Conservation (phyloP, 2,888 invertebrate species). For the Myopa tessellatipennis region DNA sequence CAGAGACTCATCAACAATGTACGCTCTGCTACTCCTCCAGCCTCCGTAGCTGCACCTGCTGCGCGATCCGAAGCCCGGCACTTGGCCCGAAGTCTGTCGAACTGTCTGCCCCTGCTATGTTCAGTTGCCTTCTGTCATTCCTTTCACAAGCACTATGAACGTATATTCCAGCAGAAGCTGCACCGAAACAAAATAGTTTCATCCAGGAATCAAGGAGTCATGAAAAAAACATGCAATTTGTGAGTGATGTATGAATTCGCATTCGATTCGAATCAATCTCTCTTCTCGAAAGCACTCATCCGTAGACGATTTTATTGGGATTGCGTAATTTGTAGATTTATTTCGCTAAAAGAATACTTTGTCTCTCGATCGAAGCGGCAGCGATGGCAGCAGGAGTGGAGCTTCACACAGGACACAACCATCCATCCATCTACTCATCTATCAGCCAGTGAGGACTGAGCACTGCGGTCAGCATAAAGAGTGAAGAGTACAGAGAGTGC, state of each 20-base stretch:
- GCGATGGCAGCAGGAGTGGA: neutral
- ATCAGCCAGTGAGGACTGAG: neutral
- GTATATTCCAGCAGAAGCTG: slow-evolving; percentile 14
- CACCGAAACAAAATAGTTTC: slow-evolving; percentile 1
- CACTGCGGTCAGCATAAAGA: neutral
- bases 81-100: neutral
- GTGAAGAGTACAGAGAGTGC: neutral
- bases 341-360: slow-evolving; percentile 24
- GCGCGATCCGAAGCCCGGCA: neutral
- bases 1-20: neutral
- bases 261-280: slow-evolving; percentile 29
- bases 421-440: neutral
- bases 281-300: slow-evolving; percentile 17
- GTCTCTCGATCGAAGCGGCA: slow-evolving; percentile 10
- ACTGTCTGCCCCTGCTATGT: neutral
- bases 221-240: slow-evolving; percentile 28
- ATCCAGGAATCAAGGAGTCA: neutral
- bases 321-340: slow-evolving; percentile 35
- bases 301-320: slow-evolving; percentile 26
- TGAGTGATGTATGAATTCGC: slow-evolving; percentile 23
- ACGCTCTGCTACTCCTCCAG: neutral
- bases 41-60: neutral
- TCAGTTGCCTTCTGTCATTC: neutral
- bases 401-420: neutral
- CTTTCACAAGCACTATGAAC: neutral